Conservation (phyloP, 2,113 vertebrate genomes). For the Oxygymnocypris stewartii region DNA sequence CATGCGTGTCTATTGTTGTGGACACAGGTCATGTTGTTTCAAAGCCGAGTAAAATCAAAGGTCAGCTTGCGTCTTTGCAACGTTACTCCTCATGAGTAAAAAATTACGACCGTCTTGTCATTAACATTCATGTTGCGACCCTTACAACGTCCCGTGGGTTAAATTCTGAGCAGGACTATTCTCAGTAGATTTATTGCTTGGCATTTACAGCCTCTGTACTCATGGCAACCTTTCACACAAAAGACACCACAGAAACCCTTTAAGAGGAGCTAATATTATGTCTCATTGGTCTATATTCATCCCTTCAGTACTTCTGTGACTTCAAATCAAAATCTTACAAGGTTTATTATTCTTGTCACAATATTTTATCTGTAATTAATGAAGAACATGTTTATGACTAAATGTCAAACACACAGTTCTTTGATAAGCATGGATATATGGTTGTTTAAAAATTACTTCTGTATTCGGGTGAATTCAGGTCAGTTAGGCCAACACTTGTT, state of each 20-base stretch:
- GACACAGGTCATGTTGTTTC: slow-evolving; percentile 1
- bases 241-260: background rate
- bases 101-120: background rate
- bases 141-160: slow-evolving; percentile 11
- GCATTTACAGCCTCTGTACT: slow-evolving; percentile 32
- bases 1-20: background rate
- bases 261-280: background rate
- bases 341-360: background rate
- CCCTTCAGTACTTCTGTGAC: background rate
- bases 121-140: slow-evolving; percentile 28
- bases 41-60: slow-evolving; percentile 19
- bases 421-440: background rate
- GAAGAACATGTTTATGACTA: background rate
- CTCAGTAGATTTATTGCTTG: slow-evolving; percentile 36
- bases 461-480: background rate
- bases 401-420: background rate
- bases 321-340: background rate
- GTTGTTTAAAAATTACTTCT: background rate
- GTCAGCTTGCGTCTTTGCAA: slow-evolving; percentile 16
- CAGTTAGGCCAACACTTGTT: background rate
- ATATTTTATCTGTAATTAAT: background rate
- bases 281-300: background rate
- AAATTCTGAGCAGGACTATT: slow-evolving; percentile 8
- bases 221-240: background rate
- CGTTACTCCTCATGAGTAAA: slow-evolving; percentile 29